These are phyloP conservation scores for Aurelia aurita complex sp. Pacific DNA, from an alignment of 30 jellyfish, hydroid and myxozoan genomes.

Conservation along the genomic window DNA sequence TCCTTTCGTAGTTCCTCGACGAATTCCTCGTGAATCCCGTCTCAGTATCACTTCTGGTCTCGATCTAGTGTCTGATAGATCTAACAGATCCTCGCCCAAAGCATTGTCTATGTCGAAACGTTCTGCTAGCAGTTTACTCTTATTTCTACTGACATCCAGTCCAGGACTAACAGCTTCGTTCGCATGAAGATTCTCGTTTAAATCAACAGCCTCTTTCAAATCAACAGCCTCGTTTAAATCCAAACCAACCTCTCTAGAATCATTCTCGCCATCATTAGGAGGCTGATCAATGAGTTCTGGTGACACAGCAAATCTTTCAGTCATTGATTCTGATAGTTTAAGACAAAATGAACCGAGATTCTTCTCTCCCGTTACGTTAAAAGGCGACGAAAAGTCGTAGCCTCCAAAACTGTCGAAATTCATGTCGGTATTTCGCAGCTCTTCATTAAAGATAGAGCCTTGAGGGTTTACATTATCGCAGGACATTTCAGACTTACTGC, in stretches of 20 bases:
- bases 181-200: not conserved
- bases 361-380: not conserved
- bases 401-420: conserved; percentile 16
- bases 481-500: not conserved
- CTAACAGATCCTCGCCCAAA: too few relatives aligned
- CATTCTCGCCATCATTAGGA: not conserved
- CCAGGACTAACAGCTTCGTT: too few relatives aligned
- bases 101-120: too few relatives aligned
- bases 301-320: conserved; percentile 1
- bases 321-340: conserved; percentile 32
- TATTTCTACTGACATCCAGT: too few relatives aligned
- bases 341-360: conserved; percentile 15
- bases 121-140: too few relatives aligned
- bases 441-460: too few relatives aligned
- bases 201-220: not conserved
- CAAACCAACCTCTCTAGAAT: not conserved
- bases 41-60: too few relatives aligned
- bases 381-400: conserved; percentile 10
- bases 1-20: too few relatives aligned
- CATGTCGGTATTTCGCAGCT: not conserved
- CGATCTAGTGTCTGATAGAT: too few relatives aligned
- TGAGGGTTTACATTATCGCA: not conserved
- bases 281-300: conserved; percentile 1
- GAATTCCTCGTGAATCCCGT: too few relatives aligned
- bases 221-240: conserved; percentile 1